These are phyloP conservation scores for Spinus pinus DNA, from an alignment of 2,797 vertebrate species.

Conservation along the genomic window DNA sequence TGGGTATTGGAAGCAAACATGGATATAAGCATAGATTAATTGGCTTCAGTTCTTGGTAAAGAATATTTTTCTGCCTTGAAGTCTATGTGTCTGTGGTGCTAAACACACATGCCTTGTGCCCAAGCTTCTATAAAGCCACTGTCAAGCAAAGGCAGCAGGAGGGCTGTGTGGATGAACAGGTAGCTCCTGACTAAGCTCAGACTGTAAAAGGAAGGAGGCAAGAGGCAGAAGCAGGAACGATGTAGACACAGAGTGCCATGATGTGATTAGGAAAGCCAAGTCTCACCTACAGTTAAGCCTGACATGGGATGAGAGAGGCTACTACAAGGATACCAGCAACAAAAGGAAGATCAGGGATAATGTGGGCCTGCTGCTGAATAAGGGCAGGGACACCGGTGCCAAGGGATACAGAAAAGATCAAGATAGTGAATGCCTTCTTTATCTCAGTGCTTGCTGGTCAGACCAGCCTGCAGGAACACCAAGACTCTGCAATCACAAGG, in stretches of 20 bases:
- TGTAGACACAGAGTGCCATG: neutral
- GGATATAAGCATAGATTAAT: neutral
- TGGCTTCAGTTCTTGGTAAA: neutral
- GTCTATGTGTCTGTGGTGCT: neutral
- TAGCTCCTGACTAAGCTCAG: neutral
- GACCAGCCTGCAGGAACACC: neutral
- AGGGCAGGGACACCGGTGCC: neutral
- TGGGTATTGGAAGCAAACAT: neutral
- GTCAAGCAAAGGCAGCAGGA: neutral
- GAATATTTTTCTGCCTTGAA: neutral
- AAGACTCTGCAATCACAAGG: neutral
- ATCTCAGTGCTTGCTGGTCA: neutral
- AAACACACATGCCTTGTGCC: neutral
- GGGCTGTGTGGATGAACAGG: neutral
- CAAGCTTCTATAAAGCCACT: neutral
- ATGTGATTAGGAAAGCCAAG: neutral
- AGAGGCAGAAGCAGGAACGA: neutral
- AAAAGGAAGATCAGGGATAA: neutral
- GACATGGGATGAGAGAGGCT: neutral
- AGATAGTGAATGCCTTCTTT: neutral
- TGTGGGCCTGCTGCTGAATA: neutral
- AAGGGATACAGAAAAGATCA: neutral
- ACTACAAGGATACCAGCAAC: neutral
- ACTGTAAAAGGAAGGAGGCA: neutral
- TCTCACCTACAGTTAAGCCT: neutral